Evolutionary conservation across 2,888 invertebrate genomes (phyloP).

Genomic region (Hartigia nigra): DNA sequence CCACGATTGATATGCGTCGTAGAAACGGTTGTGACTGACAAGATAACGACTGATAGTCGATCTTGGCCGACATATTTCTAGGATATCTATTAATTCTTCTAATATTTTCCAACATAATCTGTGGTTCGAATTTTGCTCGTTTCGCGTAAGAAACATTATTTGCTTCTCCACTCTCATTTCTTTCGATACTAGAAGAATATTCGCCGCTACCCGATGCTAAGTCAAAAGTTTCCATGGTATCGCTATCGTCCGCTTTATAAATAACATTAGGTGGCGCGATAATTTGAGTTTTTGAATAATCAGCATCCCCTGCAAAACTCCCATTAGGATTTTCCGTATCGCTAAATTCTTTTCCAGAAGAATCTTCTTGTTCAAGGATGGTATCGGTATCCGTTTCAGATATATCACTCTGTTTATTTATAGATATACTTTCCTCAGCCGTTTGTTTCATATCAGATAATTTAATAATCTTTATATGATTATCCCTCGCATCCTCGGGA

Average conservation of each 20-base stretch:
- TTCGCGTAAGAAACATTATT: slow-evolving; percentile 68
- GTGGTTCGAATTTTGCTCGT: slow-evolving; percentile 76
- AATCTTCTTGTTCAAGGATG: slow-evolving; percentile 35
- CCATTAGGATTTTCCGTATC: slow-evolving; percentile 14
- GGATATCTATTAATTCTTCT: slow-evolving; percentile 72
- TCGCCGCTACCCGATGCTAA: slow-evolving; percentile 47
- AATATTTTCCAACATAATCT: slow-evolving; percentile 77
- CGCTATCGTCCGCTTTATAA: slow-evolving; percentile 59
- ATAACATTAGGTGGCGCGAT: slow-evolving; percentile 48
- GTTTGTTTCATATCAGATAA: slow-evolving; percentile 58
- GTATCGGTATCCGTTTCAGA: slow-evolving; percentile 33
- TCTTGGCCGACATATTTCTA: slow-evolving; percentile 71
- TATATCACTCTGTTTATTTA: slow-evolving; percentile 21
- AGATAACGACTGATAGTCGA: slow-evolving; percentile 76
- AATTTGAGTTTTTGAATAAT: slow-evolving; percentile 35
- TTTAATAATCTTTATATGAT: slow-evolving; percentile 47
- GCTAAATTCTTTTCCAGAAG: slow-evolving; percentile 34
- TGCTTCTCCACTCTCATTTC: slow-evolving; percentile 64
- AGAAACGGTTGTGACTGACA: slow-evolving; percentile 86
- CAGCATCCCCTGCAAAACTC: slow-evolving; percentile 22
- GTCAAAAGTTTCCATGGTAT: slow-evolving; percentile 57
- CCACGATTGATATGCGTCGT: slow-evolving; percentile 81
- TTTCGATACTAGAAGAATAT: slow-evolving; percentile 41
- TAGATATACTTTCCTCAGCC: slow-evolving; percentile 53
- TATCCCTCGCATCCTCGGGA: slow-evolving; percentile 27